phyloP scores from a whole-genome alignment of 2,888 invertebrate genomes.

The Balanococcus diminutus region DNA sequence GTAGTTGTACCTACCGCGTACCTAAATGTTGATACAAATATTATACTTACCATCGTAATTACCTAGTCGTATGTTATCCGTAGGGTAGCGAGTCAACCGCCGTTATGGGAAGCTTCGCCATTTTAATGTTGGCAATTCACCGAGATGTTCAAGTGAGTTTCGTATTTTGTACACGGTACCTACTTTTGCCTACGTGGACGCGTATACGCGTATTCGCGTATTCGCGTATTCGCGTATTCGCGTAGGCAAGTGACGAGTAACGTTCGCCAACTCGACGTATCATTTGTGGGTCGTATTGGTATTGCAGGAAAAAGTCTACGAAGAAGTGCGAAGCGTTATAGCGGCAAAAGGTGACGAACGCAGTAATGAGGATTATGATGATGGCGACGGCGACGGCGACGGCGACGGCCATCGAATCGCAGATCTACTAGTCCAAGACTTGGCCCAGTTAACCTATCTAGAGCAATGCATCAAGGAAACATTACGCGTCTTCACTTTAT shows the following conservation, averaged over 20 bases:
- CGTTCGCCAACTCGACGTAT: not conserved
- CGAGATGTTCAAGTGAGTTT: conserved; percentile 33
- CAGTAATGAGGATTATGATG: too few relatives aligned
- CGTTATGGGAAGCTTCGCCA: conserved; percentile 47
- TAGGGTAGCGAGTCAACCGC: conserved; percentile 50
- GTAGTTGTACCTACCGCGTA: too few relatives aligned
- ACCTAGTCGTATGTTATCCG: not conserved
- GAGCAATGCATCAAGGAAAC: conserved; percentile 50
- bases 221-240: not conserved
- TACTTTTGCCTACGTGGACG: not conserved
- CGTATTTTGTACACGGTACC: not conserved
- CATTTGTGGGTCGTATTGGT: not conserved
- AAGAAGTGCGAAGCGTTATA: conserved; percentile 21
- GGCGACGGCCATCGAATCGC: too few relatives aligned
- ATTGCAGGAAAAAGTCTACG: conserved; percentile 46
- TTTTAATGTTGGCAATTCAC: conserved; percentile 45
- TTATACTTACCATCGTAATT: not conserved
- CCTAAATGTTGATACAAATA: too few relatives aligned
- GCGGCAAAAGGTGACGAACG: not conserved
- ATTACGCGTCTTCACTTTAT: conserved; percentile 48
- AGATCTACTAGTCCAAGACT: not conserved
- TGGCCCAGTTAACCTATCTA: conserved; percentile 9
- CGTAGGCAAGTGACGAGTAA: not conserved
- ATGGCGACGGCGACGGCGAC: too few relatives aligned
- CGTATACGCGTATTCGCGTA: not conserved